Percentiles rank a stretch among this genome's conserved stretches.
Conservation (phyloP, 2,888 invertebrate species). For the Mythimna vitellina region DNA sequence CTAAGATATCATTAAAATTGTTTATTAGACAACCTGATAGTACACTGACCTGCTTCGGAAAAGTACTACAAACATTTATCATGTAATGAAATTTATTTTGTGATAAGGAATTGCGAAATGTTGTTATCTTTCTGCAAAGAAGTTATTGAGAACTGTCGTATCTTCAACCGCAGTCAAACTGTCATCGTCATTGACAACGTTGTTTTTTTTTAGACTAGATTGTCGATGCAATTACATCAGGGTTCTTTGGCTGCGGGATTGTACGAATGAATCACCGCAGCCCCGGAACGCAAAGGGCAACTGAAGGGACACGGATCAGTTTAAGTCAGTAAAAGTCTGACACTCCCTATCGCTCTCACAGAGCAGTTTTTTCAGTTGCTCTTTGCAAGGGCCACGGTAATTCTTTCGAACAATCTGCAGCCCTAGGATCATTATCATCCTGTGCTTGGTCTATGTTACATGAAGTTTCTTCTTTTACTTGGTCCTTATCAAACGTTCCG, state of each 20-base stretch:
- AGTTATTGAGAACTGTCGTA: neutral
- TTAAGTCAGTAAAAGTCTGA: too few relatives aligned
- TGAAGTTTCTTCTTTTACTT: neutral
- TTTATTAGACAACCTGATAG: constrained; percentile 60
- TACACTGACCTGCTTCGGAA: constrained; percentile 58
- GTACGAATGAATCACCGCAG: too few relatives aligned
- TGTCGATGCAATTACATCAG: neutral
- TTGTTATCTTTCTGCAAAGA: constrained; percentile 15
- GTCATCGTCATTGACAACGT: neutral
- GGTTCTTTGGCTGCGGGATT: too few relatives aligned
- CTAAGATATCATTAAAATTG: constrained; percentile 53
- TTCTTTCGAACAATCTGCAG: too few relatives aligned
- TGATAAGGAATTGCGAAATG: constrained; percentile 45
- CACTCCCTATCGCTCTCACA: too few relatives aligned
- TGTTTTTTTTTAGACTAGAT: neutral
- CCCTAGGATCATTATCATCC: too few relatives aligned
- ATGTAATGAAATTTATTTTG: constrained; percentile 23
- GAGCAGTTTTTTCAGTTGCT: too few relatives aligned
- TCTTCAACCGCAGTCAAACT: neutral
- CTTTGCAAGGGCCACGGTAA: too few relatives aligned
- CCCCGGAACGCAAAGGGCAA: too few relatives aligned
- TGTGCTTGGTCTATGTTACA: too few relatives aligned
- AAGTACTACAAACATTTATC: constrained; percentile 45
- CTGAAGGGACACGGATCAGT: too few relatives aligned
- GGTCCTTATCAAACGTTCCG: neutral